phyloP scores from a whole-genome alignment of 2,888 invertebrate species.

The Acholoe squamosa region DNA sequence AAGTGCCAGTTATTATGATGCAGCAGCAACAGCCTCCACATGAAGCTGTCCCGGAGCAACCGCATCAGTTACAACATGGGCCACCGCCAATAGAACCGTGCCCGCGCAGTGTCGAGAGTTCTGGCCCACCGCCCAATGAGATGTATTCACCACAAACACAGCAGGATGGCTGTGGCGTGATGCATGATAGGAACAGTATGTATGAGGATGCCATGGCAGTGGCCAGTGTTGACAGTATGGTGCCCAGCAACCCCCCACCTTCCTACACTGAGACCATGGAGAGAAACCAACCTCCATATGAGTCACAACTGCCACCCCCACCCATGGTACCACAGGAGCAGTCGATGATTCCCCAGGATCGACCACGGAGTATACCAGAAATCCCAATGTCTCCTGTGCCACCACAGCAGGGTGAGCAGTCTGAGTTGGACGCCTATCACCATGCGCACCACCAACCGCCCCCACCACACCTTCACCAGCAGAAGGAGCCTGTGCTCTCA shows the following conservation, averaged over 20 bases:
- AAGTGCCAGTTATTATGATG: slow-evolving; percentile 40
- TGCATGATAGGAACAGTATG: slow-evolving; percentile 45
- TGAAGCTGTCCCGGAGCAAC: neutral
- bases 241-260: slow-evolving; percentile 44
- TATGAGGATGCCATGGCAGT: slow-evolving; percentile 55
- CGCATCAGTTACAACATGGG: neutral
- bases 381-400: slow-evolving; percentile 55
- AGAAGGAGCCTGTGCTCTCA: slow-evolving; percentile 52
- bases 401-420: neutral
- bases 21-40: neutral
- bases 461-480: slow-evolving; percentile 49
- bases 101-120: slow-evolving; percentile 26
- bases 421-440: slow-evolving; percentile 32
- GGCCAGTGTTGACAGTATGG: slow-evolving; percentile 57
- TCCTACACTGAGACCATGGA: slow-evolving; percentile 59
- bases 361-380: slow-evolving; percentile 28
- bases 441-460: slow-evolving; percentile 59
- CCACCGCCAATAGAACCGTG: neutral
- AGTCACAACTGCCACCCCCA: neutral
- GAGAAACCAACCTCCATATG: slow-evolving; percentile 51
- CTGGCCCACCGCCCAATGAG: neutral
- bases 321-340: slow-evolving; percentile 16
- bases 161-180: neutral
- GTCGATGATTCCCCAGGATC: slow-evolving; percentile 12
- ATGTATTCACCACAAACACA: neutral